Evolutionary conservation across 2,888 invertebrate species (phyloP).

Genomic region (Steromphala cineraria): DNA sequence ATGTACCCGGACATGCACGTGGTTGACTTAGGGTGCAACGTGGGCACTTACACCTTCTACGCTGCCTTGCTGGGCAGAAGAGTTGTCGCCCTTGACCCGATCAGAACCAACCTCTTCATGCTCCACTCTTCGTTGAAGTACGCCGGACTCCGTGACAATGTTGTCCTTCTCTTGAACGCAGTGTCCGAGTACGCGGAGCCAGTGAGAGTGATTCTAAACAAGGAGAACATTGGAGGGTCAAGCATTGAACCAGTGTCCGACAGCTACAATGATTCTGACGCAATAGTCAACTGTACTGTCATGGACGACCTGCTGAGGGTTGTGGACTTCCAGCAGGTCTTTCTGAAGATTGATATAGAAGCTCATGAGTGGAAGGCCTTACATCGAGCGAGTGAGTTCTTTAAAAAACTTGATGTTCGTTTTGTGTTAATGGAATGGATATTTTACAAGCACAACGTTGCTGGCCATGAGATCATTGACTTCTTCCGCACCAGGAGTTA

Average conservation of each 20-base stretch:
- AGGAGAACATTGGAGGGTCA: slow-evolving; percentile 54
- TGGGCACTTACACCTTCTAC: slow-evolving; percentile 54
- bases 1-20: slow-evolving; percentile 34
- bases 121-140: slow-evolving; percentile 40
- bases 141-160: slow-evolving; percentile 35
- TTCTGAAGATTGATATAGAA: slow-evolving; percentile 66
- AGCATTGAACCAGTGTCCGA: not conserved
- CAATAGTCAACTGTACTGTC: slow-evolving; percentile 43
- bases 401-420: slow-evolving; percentile 51
- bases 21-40: slow-evolving; percentile 54
- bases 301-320: slow-evolving; percentile 52
- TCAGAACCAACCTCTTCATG: slow-evolving; percentile 38
- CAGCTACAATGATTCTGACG: not conserved
- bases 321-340: slow-evolving; percentile 40
- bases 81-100: slow-evolving; percentile 48
- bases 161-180: slow-evolving; percentile 53
- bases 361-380: slow-evolving; percentile 55
- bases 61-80: slow-evolving; percentile 44
- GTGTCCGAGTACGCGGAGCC: slow-evolving; percentile 47
- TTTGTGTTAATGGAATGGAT: slow-evolving; percentile 64
- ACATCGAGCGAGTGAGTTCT: slow-evolving; percentile 44
- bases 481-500: slow-evolving; percentile 50
- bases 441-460: slow-evolving; percentile 42
- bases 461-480: slow-evolving; percentile 39
- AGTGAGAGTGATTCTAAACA: slow-evolving; percentile 40